These are phyloP conservation scores for Euwallacea fornicatus DNA, from an alignment of 1,140 invertebrate species.

Conservation along the genomic window DNA sequence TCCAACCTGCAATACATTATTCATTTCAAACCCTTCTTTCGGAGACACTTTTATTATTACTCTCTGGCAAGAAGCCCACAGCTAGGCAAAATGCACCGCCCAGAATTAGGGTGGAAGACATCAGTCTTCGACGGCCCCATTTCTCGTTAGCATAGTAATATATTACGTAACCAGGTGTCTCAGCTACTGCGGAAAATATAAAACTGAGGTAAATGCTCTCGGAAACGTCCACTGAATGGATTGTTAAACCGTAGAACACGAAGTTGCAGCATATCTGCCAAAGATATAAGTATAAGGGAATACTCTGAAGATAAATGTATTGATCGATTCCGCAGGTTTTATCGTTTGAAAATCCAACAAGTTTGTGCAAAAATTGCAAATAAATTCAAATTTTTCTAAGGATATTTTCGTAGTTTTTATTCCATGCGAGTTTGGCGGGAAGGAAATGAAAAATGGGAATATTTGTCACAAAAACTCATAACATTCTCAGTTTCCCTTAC, in stretches of 20 bases:
- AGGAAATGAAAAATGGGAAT: no score
- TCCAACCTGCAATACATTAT: constrained; percentile 17
- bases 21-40: neutral
- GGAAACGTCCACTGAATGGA: constrained; percentile 64
- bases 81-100: constrained; percentile 53
- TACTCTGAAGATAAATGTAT: no score
- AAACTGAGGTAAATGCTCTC: constrained; percentile 60
- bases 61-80: constrained; percentile 54
- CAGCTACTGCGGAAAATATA: constrained; percentile 56
- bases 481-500: neutral
- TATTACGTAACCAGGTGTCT: constrained; percentile 60
- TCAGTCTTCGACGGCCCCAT: constrained; percentile 61
- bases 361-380: neutral
- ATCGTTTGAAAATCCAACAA: neutral
- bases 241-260: constrained; percentile 60
- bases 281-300: neutral
- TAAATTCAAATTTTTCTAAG: neutral
- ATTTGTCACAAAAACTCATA: no score
- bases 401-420: neutral
- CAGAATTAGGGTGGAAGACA: constrained; percentile 58
- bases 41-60: constrained; percentile 31
- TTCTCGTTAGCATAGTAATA: constrained; percentile 58
- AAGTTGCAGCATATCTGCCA: constrained; percentile 22
- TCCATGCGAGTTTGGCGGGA: no score
- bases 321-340: no score